Evolutionary conservation across 2,888 invertebrate species (phyloP).

Genomic region (Leptothorax acervorum): DNA sequence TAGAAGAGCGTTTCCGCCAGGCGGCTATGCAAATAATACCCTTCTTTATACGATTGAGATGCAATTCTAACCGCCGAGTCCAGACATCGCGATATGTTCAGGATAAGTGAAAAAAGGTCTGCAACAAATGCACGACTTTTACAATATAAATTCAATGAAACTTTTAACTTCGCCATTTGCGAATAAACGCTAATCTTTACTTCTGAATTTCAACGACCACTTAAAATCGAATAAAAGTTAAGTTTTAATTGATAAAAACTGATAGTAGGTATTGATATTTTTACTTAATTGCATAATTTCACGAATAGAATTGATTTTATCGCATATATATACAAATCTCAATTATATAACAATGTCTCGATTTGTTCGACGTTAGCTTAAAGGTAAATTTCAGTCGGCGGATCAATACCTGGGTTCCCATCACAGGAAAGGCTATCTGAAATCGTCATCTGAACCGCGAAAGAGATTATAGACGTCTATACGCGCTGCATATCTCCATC

Average conservation of each 20-base stretch:
- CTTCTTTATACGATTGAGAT: conserved; percentile 21
- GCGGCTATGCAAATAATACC: conserved; percentile 10
- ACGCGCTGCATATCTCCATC: conserved; percentile 47
- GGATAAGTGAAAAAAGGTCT: background rate
- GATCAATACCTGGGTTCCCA: conserved; percentile 57
- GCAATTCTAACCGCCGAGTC: conserved; percentile 6
- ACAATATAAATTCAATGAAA: background rate
- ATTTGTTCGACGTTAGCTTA: conserved; percentile 42
- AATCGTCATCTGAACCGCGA: conserved; percentile 58
- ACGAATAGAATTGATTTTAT: conserved; percentile 4
- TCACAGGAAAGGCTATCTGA: conserved; percentile 56
- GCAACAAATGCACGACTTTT: background rate
- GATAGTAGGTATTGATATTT: conserved; percentile 21
- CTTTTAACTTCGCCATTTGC: background rate
- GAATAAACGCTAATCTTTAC: background rate
- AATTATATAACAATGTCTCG: conserved; percentile 32
- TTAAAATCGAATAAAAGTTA: background rate
- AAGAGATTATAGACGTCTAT: conserved; percentile 60
- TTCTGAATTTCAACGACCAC: background rate
- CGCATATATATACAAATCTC: background rate
- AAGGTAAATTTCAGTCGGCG: conserved; percentile 44
- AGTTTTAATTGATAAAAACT: background rate
- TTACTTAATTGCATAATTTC: background rate
- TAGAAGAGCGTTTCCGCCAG: conserved; percentile 16
- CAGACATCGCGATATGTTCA: background rate